Percentiles rank a stretch among this genome's conserved stretches.
These are phyloP conservation scores for Hoplostethus mediterraneus DNA, from an alignment of 2,797 vertebrate genomes.

Conservation along the genomic window DNA sequence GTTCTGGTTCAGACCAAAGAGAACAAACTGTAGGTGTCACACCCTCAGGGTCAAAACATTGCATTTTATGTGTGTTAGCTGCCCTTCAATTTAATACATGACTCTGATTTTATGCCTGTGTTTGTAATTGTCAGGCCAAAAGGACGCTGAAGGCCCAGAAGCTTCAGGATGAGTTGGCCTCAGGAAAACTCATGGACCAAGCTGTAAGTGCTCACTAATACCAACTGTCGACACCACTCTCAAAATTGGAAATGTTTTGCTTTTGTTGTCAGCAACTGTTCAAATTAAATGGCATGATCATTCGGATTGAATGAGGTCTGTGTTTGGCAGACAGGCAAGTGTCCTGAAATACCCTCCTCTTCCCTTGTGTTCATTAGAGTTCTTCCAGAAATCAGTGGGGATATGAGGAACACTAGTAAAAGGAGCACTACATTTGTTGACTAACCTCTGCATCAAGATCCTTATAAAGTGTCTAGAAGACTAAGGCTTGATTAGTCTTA, in stretches of 20 bases:
- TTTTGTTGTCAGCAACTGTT: neutral
- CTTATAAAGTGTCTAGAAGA: too few relatives aligned
- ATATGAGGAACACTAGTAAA: conserved; percentile 71
- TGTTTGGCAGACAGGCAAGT: neutral
- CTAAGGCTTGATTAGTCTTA: neutral
- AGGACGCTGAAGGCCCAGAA: conserved; percentile 98
- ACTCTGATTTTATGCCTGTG: conserved; percentile 18
- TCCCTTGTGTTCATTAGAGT: conserved; percentile 75
- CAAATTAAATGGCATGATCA: neutral
- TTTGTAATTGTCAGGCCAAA: conserved; percentile 88
- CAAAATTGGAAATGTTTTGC: neutral
- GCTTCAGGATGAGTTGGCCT: conserved; percentile 96
- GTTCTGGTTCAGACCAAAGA: too few relatives aligned
- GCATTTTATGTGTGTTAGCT: neutral
- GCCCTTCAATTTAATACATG: neutral
- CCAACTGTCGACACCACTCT: neutral
- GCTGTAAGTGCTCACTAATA: conserved; percentile 82
- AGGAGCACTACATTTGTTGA: conserved; percentile 37
- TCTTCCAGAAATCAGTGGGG: conserved; percentile 89
- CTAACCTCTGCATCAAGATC: conserved; percentile 48
- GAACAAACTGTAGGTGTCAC: too few relatives aligned
- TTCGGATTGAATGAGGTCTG: neutral
- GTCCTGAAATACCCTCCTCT: conserved; percentile 49
- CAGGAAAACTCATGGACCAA: conserved; percentile 94
- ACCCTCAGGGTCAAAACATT: neutral